Evolutionary conservation across 2,888 invertebrate genomes (phyloP).

Genomic region (Crepidodera aurea): DNA sequence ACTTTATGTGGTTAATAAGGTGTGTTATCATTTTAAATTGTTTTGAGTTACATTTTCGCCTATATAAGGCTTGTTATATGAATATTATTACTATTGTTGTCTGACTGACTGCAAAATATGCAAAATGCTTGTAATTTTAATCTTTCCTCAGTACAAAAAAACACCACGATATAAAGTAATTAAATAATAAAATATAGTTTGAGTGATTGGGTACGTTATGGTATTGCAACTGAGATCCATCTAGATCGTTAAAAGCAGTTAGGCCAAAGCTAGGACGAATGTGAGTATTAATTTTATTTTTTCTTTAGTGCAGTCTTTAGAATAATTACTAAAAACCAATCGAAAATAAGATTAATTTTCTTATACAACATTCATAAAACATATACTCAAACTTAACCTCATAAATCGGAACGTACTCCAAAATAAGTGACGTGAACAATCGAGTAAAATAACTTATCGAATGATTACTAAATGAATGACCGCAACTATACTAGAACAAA

Average conservation of each 20-base stretch:
- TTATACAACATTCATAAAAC: no score
- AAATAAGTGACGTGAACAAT: no score
- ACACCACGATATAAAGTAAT: conserved; percentile 59
- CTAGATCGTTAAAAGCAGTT: conserved; percentile 24
- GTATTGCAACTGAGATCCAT: conserved; percentile 35
- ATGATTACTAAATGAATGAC: no score
- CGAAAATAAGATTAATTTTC: no score
- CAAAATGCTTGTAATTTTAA: conserved; percentile 56
- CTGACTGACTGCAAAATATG: conserved; percentile 57
- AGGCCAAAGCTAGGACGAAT: conserved; percentile 2
- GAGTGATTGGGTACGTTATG: conserved; percentile 40
- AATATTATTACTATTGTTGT: conserved; percentile 59
- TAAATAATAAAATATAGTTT: conserved; percentile 47
- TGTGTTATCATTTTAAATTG: conserved; percentile 57
- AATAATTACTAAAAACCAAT: neutral
- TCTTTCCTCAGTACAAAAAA: conserved; percentile 62
- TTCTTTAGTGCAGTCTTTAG: conserved; percentile 1
- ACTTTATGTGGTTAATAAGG: conserved; percentile 57
- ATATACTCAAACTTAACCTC: no score
- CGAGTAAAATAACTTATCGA: no score
- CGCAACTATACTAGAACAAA: no score
- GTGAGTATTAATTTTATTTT: conserved; percentile 11
- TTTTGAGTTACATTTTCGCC: conserved; percentile 55
- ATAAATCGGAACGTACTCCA: no score
- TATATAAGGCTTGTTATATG: conserved; percentile 59